Base-by-base conservation (phyloP, 2,888 invertebrate species). In the Noctua janthina region DNA sequence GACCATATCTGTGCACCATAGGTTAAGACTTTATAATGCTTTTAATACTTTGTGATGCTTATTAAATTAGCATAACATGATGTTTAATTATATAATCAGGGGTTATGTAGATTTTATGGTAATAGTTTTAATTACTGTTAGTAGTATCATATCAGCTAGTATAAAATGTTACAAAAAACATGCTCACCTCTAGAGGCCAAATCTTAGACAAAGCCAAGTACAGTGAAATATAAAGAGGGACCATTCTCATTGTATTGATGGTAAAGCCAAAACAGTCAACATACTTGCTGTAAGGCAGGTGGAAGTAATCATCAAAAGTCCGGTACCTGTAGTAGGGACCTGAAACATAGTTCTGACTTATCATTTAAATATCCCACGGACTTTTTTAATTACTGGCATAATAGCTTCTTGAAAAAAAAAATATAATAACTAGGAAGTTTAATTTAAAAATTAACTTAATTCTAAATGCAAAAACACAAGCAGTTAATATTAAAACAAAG, bases 261-360 rank as follows among this genome's bases (percentile, higher is more conserved):
- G 98, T 98, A 56, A 97, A 97, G 35, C 95, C 95, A 89, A 97
- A 95, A 89, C 97, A 98, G 83, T 98, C 97, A 1, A 97, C 98
- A 94, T 97, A 96, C 90, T 97, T 96, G 83, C 97, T 96, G 91
- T 98, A 98, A 7, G 98, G 98, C 83, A 97, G 95, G 70, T 97
- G 94, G 89, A 98, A 97, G 94, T 98, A 98, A 93, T 99, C 99
- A 92, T 97, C 97, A 92, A 98, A 99, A 15, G 99, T 99, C 91
- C 98, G 97, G 93, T 99, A 99, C 74, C 98, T 98, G 95, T 98
- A 99, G 94, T 99, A 99, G 0, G 99, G 99, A 79, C 99, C 99
- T 99, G 95, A 81, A 97, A 97, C 49, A 39, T 39, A 69, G 10
- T 46, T 43, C 7, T 43, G 7, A 43, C 43, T 7, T 43, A 43